A percentile compares a stretch with the other conserved stretches of the same genome.
These are phyloP conservation scores for Pachyuromys duprasi DNA, from an alignment of 2,797 vertebrate species.

Conservation along the genomic window DNA sequence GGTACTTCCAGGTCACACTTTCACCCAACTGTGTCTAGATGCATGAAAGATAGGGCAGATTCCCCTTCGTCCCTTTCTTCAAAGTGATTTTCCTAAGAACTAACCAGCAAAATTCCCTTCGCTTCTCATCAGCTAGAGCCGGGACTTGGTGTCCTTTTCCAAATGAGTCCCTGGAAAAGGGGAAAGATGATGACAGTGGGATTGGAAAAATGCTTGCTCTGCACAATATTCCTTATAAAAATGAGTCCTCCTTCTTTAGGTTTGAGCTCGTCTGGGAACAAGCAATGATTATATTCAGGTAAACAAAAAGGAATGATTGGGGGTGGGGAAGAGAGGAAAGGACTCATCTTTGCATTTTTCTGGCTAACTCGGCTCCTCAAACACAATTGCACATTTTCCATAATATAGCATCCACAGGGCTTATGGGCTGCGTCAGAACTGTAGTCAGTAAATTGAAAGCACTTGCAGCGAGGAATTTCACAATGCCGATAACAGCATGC, in stretches of 20 bases:
- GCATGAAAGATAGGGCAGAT: background rate
- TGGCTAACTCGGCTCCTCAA: background rate
- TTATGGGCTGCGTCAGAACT: background rate
- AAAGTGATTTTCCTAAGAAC: background rate
- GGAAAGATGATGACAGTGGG: background rate
- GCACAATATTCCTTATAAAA: background rate
- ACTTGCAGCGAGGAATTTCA: constrained; percentile 17
- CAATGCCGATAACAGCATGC: constrained; percentile 4
- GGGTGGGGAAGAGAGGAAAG: background rate
- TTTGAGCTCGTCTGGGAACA: background rate
- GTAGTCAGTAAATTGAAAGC: constrained; percentile 44
- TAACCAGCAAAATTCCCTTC: background rate
- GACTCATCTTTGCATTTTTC: background rate
- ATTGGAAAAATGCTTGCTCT: background rate
- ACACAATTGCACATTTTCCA: background rate
- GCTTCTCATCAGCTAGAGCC: background rate
- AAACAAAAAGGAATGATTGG: background rate
- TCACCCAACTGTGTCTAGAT: background rate
- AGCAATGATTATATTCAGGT: background rate
- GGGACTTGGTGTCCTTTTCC: background rate
- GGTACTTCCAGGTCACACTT: too few relatives aligned
- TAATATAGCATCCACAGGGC: background rate
- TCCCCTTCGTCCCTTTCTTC: background rate
- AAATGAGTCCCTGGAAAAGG: background rate
- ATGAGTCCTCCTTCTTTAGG: background rate